These are phyloP conservation scores for Heteropelma amictum DNA, from an alignment of 2,888 invertebrate species.

Conservation along the genomic window DNA sequence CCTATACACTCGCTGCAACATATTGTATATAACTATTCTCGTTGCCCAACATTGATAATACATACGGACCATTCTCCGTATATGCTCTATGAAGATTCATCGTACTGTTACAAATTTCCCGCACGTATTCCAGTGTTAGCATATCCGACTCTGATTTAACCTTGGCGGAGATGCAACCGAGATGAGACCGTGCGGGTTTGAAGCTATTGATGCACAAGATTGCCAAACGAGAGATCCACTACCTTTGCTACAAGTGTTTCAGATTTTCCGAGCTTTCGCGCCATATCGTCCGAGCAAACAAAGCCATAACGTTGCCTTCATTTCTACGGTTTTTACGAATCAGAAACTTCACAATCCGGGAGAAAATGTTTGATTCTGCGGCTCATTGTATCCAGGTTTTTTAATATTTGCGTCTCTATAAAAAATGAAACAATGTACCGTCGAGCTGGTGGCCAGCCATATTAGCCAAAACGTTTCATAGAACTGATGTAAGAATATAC, in stretches of 20 bases:
- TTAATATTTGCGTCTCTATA: no score
- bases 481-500: no score
- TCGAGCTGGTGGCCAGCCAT: no score
- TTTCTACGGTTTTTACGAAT: neutral
- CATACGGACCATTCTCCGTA: neutral
- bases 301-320: constrained; percentile 1
- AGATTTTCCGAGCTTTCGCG: constrained; percentile 23
- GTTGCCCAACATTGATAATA: constrained; percentile 1
- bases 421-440: no score
- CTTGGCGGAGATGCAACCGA: neutral
- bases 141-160: neutral
- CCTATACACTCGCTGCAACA: no score
- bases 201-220: no score
- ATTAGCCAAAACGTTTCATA: no score
- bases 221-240: constrained; percentile 8
- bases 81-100: constrained; percentile 20
- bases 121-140: neutral
- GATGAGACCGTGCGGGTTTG: neutral
- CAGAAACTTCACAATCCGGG: no score
- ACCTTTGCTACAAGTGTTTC: neutral
- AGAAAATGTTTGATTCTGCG: no score
- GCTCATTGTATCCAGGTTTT: no score
- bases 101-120: constrained; percentile 31
- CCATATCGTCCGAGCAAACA: constrained; percentile 33
- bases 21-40: neutral